Evolutionary conservation across 2,797 vertebrate species (phyloP), one percentile per base, ranked within the genome.

Genomic region (Falco columbarius): DNA sequence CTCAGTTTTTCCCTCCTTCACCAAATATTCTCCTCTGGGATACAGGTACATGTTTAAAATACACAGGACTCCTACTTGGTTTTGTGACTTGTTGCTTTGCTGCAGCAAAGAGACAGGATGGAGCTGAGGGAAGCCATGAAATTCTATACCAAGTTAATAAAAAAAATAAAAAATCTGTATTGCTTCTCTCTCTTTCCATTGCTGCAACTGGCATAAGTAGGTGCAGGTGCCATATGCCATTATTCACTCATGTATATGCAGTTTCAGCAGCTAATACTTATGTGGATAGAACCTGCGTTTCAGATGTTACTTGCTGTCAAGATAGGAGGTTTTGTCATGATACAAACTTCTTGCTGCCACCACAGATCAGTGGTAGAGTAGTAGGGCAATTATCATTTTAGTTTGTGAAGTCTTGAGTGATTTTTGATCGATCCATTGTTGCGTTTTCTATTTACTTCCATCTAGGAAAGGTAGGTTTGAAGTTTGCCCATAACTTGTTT

Each of bases 11-110:
- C 7, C 8, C 12, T 73, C 29, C 6, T 67, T 91, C 7, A 34
- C 49, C 23, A 76, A 23, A 59, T 76, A 51, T 9, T 88, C 44
- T 49, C 32, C 22, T 81, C 62, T 65, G 71, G 18, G 27, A 47
- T 40, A 13, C 47, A 81, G 55, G n/a, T 9, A 18, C 2, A 0
- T 32, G 20, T 84, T 84, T 86, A 72, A 90, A 83, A 42, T 52
- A 52, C 51, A n/a, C 14, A n/a, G 63, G 63, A 59, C 16, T 42
- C 6, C 52, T 84, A 7, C 62, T 77, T 66, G 22, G 9, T 19
- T 89, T 89, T 89, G 51, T 86, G 89, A 46, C 29, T 85, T 89
- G 44, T 24, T 79, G 67, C n/a, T 95, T 87, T 93, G 44, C 49
- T 92, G 38, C 23, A 67, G 24, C 54, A 61, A 65, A 85, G 51